Base-by-base conservation (phyloP, 2,113 vertebrate species). In the Anhinga rufa region DNA sequence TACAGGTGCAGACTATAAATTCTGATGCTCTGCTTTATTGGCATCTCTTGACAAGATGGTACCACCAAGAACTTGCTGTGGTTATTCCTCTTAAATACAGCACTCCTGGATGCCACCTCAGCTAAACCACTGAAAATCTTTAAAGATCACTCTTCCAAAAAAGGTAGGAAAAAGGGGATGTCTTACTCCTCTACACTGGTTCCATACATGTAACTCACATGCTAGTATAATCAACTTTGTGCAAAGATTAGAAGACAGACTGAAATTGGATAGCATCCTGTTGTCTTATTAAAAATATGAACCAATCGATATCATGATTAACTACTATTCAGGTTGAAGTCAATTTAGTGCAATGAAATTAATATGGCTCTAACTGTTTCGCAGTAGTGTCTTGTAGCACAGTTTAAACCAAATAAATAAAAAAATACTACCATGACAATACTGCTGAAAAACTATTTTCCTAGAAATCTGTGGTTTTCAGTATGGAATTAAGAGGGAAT, bases 1-100 rank as follows among this genome's bases (percentile, higher is more conserved):
- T 19, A 61, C 40, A 58, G 25, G 13, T 7, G 25, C 20, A 62
- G 64, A 19, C 15, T 96, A 95, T 94, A 96, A 97, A 96, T 88
- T 62, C 40, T 18, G 13, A 15, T 16, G 31, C 32, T 83, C 3
- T 2, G 42, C 38, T 86, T 66, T 51, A 16, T 16, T 54, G 46
- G 31, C 17, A 51, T 34, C 32, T 54, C 51, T 66, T 49, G 46
- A 9, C 42, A 66, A 81, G 71, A 97, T 96, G 96, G 38, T n/a
- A 18, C 26, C 31, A 38, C 10, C 60, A 90, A 51, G 72, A 22
- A 17, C 51, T n/a, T 93, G 68, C 51, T 95, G 48, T 91, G 68
- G 49, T 77, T 92, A 9, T 42, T 96, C 38, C 32, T 97, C 51
- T 29, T 95, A 32, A 77, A 36, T 66, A 13, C 60, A 88, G 64